phyloP scores from a whole-genome alignment of 2,888 invertebrate species.

The Amphimallon solstitiale region DNA sequence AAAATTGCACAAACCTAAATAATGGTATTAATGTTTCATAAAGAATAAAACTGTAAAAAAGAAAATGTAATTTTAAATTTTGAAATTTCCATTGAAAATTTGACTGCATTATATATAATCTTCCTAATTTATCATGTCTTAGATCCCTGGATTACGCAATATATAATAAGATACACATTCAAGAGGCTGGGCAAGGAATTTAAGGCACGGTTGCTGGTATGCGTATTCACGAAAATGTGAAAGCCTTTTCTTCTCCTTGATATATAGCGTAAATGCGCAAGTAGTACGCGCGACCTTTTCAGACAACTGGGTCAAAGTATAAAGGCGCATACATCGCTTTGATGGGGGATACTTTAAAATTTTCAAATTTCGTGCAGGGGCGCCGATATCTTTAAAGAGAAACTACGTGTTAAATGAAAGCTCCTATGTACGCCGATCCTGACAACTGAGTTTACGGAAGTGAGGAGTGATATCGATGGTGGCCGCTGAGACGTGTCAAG shows the following conservation, averaged over 20 bases:
- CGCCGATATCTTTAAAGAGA: neutral
- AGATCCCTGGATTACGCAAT: neutral
- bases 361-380: constrained; percentile 20
- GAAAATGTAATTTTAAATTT: no score
- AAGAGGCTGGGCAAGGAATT: constrained; percentile 16
- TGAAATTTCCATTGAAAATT: neutral
- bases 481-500: neutral
- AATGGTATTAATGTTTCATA: no score
- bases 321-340: constrained; percentile 9
- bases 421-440: neutral
- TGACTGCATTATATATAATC: constrained; percentile 4
- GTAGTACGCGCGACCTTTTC: constrained; percentile 18
- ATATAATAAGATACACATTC: constrained; percentile 5
- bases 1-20: no score
- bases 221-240: constrained; percentile 17
- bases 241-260: constrained; percentile 31
- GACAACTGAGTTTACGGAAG: constrained; percentile 11
- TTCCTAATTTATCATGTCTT: constrained; percentile 11
- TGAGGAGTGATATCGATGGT: constrained; percentile 4
- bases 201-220: constrained; percentile 20
- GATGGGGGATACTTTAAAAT: constrained; percentile 30
- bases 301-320: constrained; percentile 24
- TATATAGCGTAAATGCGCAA: constrained; percentile 20
- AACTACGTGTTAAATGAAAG: constrained; percentile 1
- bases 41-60: no score